Evolutionary conservation across 2,888 invertebrate genomes (phyloP).

Genomic region (Prenolepis imparis): DNA sequence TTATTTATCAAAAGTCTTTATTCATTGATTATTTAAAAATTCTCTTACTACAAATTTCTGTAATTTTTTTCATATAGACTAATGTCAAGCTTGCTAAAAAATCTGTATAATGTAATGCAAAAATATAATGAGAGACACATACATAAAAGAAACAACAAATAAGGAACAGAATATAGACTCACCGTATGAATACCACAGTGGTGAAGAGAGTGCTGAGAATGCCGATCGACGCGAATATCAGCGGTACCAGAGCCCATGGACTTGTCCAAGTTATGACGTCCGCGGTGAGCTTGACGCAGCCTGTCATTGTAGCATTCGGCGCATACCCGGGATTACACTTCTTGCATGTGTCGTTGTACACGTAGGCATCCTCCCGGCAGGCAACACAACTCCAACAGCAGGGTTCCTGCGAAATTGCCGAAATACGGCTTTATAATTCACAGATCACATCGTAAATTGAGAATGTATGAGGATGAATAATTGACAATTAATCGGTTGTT

Average conservation of each 20-base stretch:
- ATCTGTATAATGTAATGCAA: not conserved
- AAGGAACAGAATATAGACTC: conserved; percentile 52
- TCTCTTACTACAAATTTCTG: not conserved
- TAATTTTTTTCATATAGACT: not conserved
- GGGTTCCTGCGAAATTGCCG: conserved; percentile 85
- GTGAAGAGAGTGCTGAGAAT: conserved; percentile 89
- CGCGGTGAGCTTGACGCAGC: conserved; percentile 88
- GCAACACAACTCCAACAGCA: conserved; percentile 92
- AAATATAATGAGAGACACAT: not conserved
- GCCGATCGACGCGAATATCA: conserved; percentile 89
- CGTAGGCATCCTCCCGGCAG: conserved; percentile 89
- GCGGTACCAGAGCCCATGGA: conserved; percentile 90
- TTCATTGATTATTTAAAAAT: not conserved
- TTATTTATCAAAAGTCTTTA: not conserved
- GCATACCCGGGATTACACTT: conserved; percentile 88
- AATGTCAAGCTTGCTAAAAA: not conserved
- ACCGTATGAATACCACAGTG: conserved; percentile 89
- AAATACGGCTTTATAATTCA: not conserved
- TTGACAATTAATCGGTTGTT: not conserved
- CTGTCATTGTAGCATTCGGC: conserved; percentile 86
- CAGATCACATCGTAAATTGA: not conserved
- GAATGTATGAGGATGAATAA: not conserved
- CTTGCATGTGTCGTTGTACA: conserved; percentile 88
- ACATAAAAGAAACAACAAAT: not conserved
- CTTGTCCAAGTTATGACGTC: conserved; percentile 89